phyloP scores from a whole-genome alignment of 2,888 invertebrate species.

The Hypsopygia costalis region DNA sequence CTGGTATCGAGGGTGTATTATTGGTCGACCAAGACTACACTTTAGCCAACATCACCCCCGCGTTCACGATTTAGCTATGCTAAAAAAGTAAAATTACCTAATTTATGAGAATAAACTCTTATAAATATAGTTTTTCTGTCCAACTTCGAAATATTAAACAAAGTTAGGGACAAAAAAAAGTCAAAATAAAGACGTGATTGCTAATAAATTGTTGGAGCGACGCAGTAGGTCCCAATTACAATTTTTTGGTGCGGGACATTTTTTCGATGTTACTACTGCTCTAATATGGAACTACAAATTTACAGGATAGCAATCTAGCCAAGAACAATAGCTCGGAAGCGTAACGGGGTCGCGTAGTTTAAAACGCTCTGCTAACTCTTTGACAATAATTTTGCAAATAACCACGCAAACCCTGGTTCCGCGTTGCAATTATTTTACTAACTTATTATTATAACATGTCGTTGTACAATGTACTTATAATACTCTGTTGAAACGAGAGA shows the following conservation, averaged over 20 bases:
- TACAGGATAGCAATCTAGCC: constrained; percentile 7
- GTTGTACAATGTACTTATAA: not conserved
- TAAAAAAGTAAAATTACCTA: constrained; percentile 18
- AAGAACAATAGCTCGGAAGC: constrained; percentile 5
- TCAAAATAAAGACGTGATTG: too few species aligned
- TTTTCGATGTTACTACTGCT: not conserved
- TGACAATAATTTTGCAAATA: constrained; percentile 3
- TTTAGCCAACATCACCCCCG: constrained; percentile 8
- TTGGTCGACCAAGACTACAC: constrained; percentile 20
- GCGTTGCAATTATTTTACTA: constrained; percentile 2
- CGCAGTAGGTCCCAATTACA: not conserved
- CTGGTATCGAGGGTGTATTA: constrained; percentile 23
- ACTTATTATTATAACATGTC: not conserved
- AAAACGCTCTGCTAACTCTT: constrained; percentile 9
- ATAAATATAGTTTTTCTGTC: not conserved
- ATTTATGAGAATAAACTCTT: not conserved
- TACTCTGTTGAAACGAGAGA: not conserved
- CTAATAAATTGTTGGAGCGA: not conserved
- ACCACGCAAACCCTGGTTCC: constrained; percentile 1
- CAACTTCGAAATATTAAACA: not conserved
- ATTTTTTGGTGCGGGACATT: too few species aligned
- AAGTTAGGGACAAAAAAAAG: constrained; percentile 1
- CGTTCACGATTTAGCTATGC: constrained; percentile 29
- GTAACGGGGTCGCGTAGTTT: constrained; percentile 1
- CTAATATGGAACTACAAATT: not conserved